A percentile compares a stretch with the other conserved stretches of the same genome.
These are phyloP conservation scores for Sorex fumeus DNA, from an alignment of 2,113 vertebrate species.

Conservation along the genomic window DNA sequence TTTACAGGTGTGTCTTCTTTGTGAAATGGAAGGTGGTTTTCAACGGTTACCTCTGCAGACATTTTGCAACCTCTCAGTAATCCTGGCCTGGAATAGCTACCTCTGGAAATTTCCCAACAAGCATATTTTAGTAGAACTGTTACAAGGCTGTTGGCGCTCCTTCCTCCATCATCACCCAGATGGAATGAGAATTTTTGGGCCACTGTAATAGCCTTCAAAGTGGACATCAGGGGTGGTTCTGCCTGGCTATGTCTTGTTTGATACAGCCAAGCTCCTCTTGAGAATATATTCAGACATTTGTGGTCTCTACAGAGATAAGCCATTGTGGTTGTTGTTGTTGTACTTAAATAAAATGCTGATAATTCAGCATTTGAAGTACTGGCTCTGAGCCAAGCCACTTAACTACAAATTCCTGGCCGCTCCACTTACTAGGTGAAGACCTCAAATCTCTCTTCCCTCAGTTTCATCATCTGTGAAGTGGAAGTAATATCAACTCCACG, in stretches of 20 bases:
- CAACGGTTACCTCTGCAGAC: not conserved
- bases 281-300: not conserved
- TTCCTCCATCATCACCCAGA: not conserved
- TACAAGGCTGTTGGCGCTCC: not conserved
- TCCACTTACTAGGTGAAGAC: not conserved
- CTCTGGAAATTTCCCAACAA: conserved; percentile 31
- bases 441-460: not conserved
- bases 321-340: not conserved
- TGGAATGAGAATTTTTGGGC: conserved; percentile 26
- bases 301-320: not conserved
- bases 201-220: not conserved
- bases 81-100: conserved; percentile 44
- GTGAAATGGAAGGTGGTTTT: conserved; percentile 2
- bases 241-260: not conserved
- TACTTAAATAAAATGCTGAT: conserved; percentile 39
- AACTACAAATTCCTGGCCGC: not conserved
- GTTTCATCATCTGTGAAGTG: conserved; percentile 14
- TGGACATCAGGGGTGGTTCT: not conserved
- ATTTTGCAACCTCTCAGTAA: conserved; percentile 15
- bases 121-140: not conserved
- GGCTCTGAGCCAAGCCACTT: not conserved
- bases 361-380: conserved; percentile 16
- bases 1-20: not conserved
- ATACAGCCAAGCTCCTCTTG: not conserved
- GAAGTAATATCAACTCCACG: not conserved